Conservation (phyloP, 1,140 invertebrate genomes). For the Heliconius hermathena region DNA sequence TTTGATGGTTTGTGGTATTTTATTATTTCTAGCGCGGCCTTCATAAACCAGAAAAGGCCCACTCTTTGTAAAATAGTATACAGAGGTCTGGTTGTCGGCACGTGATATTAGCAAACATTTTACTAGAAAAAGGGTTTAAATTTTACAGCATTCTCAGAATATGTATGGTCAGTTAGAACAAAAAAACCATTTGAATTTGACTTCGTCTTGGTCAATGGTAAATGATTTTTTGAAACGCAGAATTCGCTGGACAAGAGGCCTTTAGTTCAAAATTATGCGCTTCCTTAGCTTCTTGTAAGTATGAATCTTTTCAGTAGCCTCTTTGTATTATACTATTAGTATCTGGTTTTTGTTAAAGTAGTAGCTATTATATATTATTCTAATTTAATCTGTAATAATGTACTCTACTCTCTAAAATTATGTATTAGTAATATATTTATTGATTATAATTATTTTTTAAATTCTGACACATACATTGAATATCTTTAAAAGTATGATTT, state of each 20-base stretch:
- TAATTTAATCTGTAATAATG: no score
- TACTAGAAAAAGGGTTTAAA: constrained; percentile 58
- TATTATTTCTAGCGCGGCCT: constrained; percentile 63
- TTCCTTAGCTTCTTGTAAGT: constrained; percentile 30
- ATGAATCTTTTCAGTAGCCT: not conserved
- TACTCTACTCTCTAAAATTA: no score
- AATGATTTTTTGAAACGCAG: not conserved
- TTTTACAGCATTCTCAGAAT: constrained; percentile 53
- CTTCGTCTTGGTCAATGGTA: not conserved
- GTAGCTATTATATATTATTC: no score
- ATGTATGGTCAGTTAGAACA: constrained; percentile 41
- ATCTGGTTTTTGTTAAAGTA: no score
- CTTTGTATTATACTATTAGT: not conserved
- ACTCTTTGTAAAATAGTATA: constrained; percentile 32
- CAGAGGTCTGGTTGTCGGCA: constrained; percentile 59
- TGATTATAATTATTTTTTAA: no score
- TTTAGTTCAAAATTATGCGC: constrained; percentile 35
- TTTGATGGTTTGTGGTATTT: constrained; percentile 49
- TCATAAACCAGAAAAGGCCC: constrained; percentile 52
- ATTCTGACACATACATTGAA: no score
- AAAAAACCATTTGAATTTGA: constrained; percentile 24
- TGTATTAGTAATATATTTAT: no score
- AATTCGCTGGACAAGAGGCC: not conserved
- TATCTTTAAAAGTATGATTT: not conserved
- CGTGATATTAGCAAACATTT: constrained; percentile 56